Base-by-base conservation (phyloP, 2,797 vertebrate genomes). In the Corythornis leucogaster region DNA sequence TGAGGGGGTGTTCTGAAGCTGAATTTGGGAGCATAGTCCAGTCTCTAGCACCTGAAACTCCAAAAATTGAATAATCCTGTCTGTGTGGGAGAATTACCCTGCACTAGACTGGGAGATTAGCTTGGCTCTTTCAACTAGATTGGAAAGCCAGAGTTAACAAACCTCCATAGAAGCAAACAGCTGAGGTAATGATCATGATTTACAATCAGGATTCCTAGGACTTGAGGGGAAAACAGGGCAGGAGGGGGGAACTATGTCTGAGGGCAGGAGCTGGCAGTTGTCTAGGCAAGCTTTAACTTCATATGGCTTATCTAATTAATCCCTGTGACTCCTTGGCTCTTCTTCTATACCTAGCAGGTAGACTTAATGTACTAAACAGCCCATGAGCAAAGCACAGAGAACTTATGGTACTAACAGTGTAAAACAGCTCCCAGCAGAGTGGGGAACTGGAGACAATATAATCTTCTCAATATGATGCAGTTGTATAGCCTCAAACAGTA, bases 381-480 rank as follows among this genome's bases (percentile, higher is more conserved):
- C 90, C 9, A 1, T 14, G 51, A 85, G 62, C 79, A 63, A 85
- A 80, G 76, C 25, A 66, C 24, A 58, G 25, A 43, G 42, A 59
- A 20, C 58, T 73, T 0, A 2, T 62, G 73, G n/a, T 69, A 31
- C 35, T 59, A 22, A 26, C 1, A 2, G 61, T 20, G 43, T 82
- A 58, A 84, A 88, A 58, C 64, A 92, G 64, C 75, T 93, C 85
- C 88, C 86, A 92, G 92, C 71, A 89, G 88, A 90, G 35, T 10
- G 12, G 13, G 10, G 19, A 78, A 40, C 35, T 75, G 79, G 50
- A 93, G 86, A 82, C 73, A 89, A 3, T 38, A 78, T 67, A 61
- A 57, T 31, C 81, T 93, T 43, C 70, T 85, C 69, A n/a, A 55
- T 59, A 5, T 7, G 51, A 55, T 73, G 69, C 51, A 30, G 78